Evolutionary conservation across 2,888 invertebrate species (phyloP), one percentile per base, ranked within the genome.

Genomic region (Stenchaetothrips biformis): DNA sequence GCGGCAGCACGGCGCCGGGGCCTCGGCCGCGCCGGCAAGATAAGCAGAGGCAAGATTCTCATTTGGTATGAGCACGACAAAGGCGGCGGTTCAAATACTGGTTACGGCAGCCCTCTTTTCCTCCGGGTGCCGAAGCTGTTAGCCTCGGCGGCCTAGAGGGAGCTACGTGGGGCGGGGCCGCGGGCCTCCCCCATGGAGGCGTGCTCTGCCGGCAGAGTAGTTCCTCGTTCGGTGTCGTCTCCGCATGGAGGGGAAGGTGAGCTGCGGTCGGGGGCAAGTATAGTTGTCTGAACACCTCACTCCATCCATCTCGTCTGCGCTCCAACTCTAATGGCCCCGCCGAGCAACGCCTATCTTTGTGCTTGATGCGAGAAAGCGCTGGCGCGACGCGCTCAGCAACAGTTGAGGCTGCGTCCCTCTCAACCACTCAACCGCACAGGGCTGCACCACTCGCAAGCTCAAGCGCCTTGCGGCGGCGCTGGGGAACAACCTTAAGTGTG

Each of bases 381-480:
- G 2, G 37, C 37, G 37, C 37, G 16, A 53, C 53, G 16, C 53
- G 53, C 53, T 11, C 21, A 21, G 67, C 67, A 74, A 74, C 67
- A 74, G 67, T 74, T 74, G n/a, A 53, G 53, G 67, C 25, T 16
- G 59, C 53, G 13, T 59, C 16, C 18, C 18, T 21, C 21, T 74
- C 67, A 74, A 74, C 67, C 67, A 74, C 67, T 74, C 67, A 74
- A 67, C 67, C 67, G 21, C 67, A 74, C n/a, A n/a, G n/a, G n/a
- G 11, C 67, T 2, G 21, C 67, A 74, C 13, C 53, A 13, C 9
- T 53, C 16, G 53, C 18, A 18, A 18, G 53, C 53, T 13, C 53
- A 16, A 13, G 53, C 16, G 53, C 53, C 6, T 53, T 16, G 53
- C 16, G 53, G 16, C 6, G 53, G 4, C 37, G 37, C 37, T 4